Evolutionary conservation across 2,113 vertebrate genomes (phyloP).

Genomic region (Sinosuthora webbiana): DNA sequence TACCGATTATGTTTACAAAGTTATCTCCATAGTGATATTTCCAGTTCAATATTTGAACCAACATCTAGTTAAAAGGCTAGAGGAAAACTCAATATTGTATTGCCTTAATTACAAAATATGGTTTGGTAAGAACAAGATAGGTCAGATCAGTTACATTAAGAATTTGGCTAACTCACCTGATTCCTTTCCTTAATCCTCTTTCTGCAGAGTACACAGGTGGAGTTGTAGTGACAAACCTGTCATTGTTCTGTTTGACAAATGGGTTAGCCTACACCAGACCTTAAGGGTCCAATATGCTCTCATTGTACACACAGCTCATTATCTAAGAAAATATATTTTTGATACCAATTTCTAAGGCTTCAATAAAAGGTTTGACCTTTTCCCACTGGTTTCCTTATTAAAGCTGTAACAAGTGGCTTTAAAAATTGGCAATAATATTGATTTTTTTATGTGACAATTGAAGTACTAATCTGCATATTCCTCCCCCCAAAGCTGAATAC

Average conservation of each 20-base stretch:
- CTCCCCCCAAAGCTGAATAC: accelerated
- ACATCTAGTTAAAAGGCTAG: background rate
- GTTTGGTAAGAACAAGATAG: background rate
- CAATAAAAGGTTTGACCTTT: background rate
- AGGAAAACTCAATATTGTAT: background rate
- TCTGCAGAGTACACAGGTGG: background rate
- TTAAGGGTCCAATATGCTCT: background rate
- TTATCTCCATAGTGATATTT: background rate
- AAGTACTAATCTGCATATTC: background rate
- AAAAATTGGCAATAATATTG: background rate
- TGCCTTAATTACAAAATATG: background rate
- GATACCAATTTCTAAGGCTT: background rate
- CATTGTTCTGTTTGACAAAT: background rate
- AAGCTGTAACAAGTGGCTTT: background rate
- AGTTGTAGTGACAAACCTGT: background rate
- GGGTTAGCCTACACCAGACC: background rate
- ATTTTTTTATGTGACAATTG: background rate
- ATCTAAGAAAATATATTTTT: background rate
- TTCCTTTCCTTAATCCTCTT: background rate
- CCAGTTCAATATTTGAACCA: background rate
- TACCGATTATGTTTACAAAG: background rate
- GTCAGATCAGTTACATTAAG: background rate
- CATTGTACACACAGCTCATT: background rate
- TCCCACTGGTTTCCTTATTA: background rate
- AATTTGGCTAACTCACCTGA: background rate